phyloP scores from a whole-genome alignment of 92 coral and sea anemone species.

The Phenganax subtilis region DNA sequence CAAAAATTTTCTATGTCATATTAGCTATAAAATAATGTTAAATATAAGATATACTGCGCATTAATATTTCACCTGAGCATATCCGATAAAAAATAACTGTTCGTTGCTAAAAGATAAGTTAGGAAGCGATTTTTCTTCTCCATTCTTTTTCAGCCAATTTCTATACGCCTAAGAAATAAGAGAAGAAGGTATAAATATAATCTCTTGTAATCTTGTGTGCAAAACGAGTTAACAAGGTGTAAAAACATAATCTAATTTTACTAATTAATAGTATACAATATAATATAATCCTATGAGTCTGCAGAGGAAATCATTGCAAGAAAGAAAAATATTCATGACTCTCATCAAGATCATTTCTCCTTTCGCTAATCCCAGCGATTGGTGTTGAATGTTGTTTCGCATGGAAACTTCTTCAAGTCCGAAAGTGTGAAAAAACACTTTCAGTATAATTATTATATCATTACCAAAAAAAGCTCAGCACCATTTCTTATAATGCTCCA shows the following conservation, averaged over 20 bases:
- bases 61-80: conserved; percentile 76
- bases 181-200: background rate
- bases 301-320: background rate
- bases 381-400: too few relatives aligned
- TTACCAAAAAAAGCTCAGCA: background rate
- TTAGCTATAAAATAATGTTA: background rate
- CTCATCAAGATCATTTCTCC: too few relatives aligned
- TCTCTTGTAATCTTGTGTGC: background rate
- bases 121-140: conserved; percentile 68
- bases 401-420: background rate
- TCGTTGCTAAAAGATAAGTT: conserved; percentile 72
- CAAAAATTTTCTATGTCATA: too few relatives aligned
- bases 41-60: background rate
- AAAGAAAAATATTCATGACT: background rate
- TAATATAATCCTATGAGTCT: background rate
- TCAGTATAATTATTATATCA: background rate
- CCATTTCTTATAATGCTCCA: background rate
- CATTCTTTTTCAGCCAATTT: conserved; percentile 73
- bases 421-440: background rate
- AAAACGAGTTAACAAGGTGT: background rate
- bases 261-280: background rate
- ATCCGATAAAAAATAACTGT: conserved; percentile 93
- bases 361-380: too few relatives aligned
- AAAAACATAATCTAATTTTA: background rate
- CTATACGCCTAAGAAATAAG: conserved; percentile 66